phyloP scores from a whole-genome alignment of 2,113 vertebrate genomes.

The Macrotis lagotis region DNA sequence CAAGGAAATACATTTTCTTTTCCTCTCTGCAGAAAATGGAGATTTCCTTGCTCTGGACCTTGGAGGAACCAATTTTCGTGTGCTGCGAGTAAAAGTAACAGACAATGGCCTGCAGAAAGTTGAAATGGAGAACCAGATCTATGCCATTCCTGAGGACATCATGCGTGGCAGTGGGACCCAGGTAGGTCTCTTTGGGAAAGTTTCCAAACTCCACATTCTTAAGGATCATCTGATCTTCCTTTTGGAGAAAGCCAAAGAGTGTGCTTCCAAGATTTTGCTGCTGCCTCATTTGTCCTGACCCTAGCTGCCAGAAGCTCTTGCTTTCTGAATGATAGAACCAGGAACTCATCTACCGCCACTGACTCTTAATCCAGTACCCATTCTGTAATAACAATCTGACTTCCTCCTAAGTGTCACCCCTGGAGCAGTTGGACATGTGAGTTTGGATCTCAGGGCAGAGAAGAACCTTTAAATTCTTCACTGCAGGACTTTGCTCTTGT shows the following conservation, averaged over 20 bases:
- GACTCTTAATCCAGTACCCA: no score
- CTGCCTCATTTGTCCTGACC: neutral
- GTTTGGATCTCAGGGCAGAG: no score
- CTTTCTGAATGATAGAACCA: neutral
- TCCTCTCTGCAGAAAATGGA: conserved; percentile 88
- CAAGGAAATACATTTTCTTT: neutral
- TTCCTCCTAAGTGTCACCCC: no score
- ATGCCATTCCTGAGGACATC: conserved; percentile 92
- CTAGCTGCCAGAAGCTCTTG: neutral
- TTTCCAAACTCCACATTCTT: neutral
- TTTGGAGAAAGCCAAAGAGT: neutral
- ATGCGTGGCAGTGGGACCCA: conserved; percentile 92
- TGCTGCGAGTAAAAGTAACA: conserved; percentile 92
- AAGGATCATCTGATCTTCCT: neutral
- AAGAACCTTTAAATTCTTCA: no score
- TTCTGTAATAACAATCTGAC: neutral
- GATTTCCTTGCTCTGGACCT: conserved; percentile 95
- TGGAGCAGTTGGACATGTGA: neutral
- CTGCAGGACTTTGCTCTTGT: no score
- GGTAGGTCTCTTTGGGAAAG: conserved; percentile 79
- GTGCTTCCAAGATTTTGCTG: neutral
- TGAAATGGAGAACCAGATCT: conserved; percentile 97
- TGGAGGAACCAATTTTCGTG: conserved; percentile 94
- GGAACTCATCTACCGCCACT: neutral
- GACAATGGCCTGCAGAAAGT: conserved; percentile 92